phyloP scores from a whole-genome alignment of 2,113 vertebrate species.

The Butastur rufipennis region DNA sequence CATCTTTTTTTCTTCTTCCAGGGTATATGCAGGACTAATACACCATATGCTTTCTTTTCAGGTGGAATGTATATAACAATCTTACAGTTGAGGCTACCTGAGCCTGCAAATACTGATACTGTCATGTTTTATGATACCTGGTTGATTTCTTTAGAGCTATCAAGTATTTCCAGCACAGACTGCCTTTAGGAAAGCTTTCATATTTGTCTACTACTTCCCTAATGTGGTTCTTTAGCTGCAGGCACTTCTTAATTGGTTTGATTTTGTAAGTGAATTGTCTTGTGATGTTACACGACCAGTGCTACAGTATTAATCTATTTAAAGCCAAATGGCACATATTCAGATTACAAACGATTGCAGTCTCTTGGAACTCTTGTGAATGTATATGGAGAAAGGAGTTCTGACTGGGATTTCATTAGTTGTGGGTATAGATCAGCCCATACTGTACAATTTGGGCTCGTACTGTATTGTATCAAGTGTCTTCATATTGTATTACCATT shows the following conservation, averaged over 20 bases:
- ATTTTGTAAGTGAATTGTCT: background rate
- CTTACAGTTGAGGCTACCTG: background rate
- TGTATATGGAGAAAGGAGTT: too few relatives aligned
- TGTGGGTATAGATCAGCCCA: too few relatives aligned
- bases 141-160: background rate
- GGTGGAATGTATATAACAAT: background rate
- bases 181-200: background rate
- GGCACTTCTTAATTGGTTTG: constrained; percentile 18
- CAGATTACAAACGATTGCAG: too few relatives aligned
- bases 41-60: background rate
- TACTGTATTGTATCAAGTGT: background rate
- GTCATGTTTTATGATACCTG: background rate
- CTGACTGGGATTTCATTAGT: too few relatives aligned
- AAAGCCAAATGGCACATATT: too few relatives aligned
- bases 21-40: background rate
- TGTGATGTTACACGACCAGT: too few relatives aligned
- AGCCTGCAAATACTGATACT: background rate
- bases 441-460: too few relatives aligned
- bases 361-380: too few relatives aligned
- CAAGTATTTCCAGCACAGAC: background rate
- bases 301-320: too few relatives aligned
- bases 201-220: background rate
- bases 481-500: background rate
- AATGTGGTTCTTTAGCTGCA: background rate
- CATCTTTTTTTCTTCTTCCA: background rate